Evolutionary conservation across 2,888 invertebrate genomes (phyloP).

Genomic region (Sesia bembeciformis): DNA sequence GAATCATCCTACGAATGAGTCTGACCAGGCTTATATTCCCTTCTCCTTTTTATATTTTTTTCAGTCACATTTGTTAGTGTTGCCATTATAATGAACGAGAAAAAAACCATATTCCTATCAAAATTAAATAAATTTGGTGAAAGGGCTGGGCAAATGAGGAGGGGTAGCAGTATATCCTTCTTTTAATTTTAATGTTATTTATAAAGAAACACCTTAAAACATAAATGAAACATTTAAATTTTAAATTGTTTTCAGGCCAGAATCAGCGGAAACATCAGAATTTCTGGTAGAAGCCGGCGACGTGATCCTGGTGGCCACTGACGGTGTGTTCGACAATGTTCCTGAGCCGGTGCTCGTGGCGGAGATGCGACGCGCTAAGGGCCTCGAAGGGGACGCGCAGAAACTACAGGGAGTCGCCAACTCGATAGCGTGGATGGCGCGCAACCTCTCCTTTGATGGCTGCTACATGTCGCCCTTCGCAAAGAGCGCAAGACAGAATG

Average conservation of each 20-base stretch:
- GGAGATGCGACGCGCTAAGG: conserved; percentile 81
- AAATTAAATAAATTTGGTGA: too few relatives aligned
- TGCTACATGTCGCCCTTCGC: conserved; percentile 97
- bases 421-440: conserved; percentile 95
- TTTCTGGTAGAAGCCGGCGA: conserved; percentile 94
- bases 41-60: too few relatives aligned
- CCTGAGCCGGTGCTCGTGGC: conserved; percentile 92
- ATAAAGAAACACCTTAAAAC: not conserved
- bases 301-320: conserved; percentile 95
- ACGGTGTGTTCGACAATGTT: conserved; percentile 99
- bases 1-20: too few relatives aligned
- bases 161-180: too few relatives aligned
- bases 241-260: conserved; percentile 77
- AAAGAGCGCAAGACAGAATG: conserved; percentile 92
- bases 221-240: too few relatives aligned
- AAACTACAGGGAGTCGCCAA: conserved; percentile 93
- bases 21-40: too few relatives aligned
- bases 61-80: too few relatives aligned
- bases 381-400: conserved; percentile 73
- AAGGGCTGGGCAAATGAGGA: too few relatives aligned
- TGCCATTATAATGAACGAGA: too few relatives aligned
- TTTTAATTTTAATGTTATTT: conserved; percentile 1
- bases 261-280: conserved; percentile 91
- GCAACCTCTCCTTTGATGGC: conserved; percentile 94
- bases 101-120: too few relatives aligned